Evolutionary conservation across 2,888 invertebrate species (phyloP).

Genomic region (Sphecodes monilicornis): DNA sequence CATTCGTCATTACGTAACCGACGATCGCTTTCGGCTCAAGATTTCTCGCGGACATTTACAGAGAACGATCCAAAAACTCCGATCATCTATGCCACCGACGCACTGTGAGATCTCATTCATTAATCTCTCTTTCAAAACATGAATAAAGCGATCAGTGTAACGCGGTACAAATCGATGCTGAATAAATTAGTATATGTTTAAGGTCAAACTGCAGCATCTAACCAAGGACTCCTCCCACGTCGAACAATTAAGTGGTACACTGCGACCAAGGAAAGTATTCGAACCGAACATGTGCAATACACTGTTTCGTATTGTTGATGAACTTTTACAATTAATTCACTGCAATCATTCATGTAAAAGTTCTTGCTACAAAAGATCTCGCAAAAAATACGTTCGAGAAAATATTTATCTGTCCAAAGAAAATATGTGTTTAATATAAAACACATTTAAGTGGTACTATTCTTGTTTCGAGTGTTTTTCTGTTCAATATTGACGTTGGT

Average conservation of each 20-base stretch:
- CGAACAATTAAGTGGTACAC: background rate
- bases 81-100: background rate
- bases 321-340: background rate
- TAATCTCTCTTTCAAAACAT: background rate
- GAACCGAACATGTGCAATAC: background rate
- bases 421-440: too few species aligned
- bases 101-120: background rate
- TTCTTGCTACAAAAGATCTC: background rate
- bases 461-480: too few species aligned
- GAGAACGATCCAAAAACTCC: background rate
- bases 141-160: background rate
- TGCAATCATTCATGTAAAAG: background rate
- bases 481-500: too few species aligned
- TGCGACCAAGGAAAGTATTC: background rate
- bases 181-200: background rate
- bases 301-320: background rate
- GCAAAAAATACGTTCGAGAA: background rate
- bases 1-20: constrained; percentile 68
- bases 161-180: background rate
- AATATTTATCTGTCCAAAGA: background rate
- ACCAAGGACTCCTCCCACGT: background rate
- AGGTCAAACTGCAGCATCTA: background rate
- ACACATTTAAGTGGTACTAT: too few species aligned
- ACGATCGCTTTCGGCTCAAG: background rate
- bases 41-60: background rate